Base-by-base conservation (phyloP, 2,113 vertebrate genomes). In the Lophochroa leadbeateri region DNA sequence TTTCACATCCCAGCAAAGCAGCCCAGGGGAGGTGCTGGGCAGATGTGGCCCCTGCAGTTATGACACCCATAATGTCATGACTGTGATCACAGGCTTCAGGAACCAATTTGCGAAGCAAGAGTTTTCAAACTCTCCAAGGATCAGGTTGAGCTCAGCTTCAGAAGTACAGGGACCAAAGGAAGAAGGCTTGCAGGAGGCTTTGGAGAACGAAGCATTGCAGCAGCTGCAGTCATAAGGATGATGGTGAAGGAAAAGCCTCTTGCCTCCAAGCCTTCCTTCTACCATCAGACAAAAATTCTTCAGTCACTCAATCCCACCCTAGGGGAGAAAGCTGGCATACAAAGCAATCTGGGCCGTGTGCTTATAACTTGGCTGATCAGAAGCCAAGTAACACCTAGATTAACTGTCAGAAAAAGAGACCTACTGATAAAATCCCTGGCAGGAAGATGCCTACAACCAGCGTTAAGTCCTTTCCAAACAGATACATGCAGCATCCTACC, bases 1-100 rank as follows among this genome's bases (percentile, higher is more conserved):
- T 85, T 94, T 77, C 92, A 82, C 83, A 79, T 71, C 46, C 67
- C 80, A 58, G 86, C 72, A 90, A 87, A 81, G 52, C 8, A 16
- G 71, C 46, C 47, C 2, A 0, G 41, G 37, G 53, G 21, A 49
- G 46, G 76, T 0, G 0, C 0, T 17, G 25, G 75, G 83, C 49
- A 83, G 71, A 88, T 13, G 27, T 5, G 9, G 23, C 24, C 19
- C 35, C 31, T 2, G 3, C 60, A 55, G 58, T 75, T 80, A 82
- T 0, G 0, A 58, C 23, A 61, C 24, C 52, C 2, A 0, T 44
- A 76, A 76, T 6, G 29, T 58, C 67, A 65, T 1, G 2, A 83
- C 47, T 74, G 44, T 6, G 17, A 82, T 29, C 17, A 3, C 7
- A 90, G 28, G 78, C 29, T 71, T 67, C 43, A 35, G 60, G 55